Evolutionary conservation across 2,113 vertebrate species (phyloP), one percentile per base, ranked within the genome.

Genomic region (Austrofundulus limnaeus): DNA sequence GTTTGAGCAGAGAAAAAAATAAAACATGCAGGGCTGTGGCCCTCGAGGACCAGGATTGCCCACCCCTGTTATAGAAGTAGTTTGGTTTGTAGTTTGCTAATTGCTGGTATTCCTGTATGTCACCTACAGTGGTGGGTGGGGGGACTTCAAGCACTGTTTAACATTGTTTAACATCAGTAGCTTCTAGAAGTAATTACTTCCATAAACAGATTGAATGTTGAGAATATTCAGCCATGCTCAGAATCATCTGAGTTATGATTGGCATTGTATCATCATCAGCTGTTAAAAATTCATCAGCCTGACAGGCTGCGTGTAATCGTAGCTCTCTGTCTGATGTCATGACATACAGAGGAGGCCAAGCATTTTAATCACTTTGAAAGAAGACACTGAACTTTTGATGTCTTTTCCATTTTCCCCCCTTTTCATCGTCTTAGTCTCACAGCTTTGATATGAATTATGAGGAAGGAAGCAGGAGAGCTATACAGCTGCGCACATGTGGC

Each of bases 361-460:
- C 25, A 72, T 78, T 78, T 70, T 28, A 77, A 78, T 80, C 62
- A 70, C 57, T 47, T 28, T 82, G 75, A 83, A 80, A 84, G 60
- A 61, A 31, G 71, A 83, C 54, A 51, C 71, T 17, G 41, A 69
- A 52, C 46, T 25, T 77, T 54, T 63, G 72, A 72, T 76, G 62
- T 43, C 48, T 79, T 80, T 72, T 69, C 81, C 79, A 77, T 66
- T 64, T 70, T 68, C 75, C n/a, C n/a, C n/a, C n/a, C 46, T 58
- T 11, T 65, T 55, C 62, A 64, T 71, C 75, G 64, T 80, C 65
- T 70, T 37, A 46, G 63, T 70, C 48, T 41, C 42, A 34, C 20
- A 54, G 63, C 24, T 39, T 60, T 25, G 69, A 46, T 68, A 3
- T 63, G 58, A 82, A 38, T 84, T 74, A 79, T 61, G 55, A 43